These are phyloP conservation scores for Chrysomela aeneicollis DNA, from an alignment of 2,888 invertebrate species.

Conservation along the genomic window DNA sequence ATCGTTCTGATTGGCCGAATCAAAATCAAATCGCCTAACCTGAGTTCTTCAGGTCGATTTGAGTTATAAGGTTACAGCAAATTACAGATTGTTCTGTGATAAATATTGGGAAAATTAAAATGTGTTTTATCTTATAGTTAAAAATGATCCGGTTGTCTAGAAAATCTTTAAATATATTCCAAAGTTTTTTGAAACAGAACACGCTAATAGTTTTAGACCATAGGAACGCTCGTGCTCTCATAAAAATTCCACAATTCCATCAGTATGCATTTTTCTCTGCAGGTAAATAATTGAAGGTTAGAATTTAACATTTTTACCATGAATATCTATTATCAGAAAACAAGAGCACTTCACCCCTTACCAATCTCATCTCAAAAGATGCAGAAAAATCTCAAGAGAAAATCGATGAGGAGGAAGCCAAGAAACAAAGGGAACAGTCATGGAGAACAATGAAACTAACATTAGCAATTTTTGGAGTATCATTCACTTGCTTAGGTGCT, in stretches of 20 bases:
- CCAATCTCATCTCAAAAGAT: conserved; percentile 46
- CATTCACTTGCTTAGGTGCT: conserved; percentile 67
- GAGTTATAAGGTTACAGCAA: too few relatives aligned
- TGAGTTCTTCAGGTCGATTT: too few relatives aligned
- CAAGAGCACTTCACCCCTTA: conserved; percentile 45
- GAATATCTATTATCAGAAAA: conserved; percentile 20
- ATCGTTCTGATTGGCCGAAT: too few relatives aligned
- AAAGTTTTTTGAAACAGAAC: conserved; percentile 41
- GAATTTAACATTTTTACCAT: conserved; percentile 6
- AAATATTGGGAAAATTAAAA: conserved; percentile 1
- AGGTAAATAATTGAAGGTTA: conserved; percentile 35
- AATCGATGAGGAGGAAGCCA: conserved; percentile 48
- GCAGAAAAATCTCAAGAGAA: conserved; percentile 39
- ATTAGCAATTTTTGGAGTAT: conserved; percentile 66
- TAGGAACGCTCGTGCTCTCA: conserved; percentile 33
- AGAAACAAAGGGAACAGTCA: conserved; percentile 51
- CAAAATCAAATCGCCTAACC: too few relatives aligned
- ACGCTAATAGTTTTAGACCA: conserved; percentile 34
- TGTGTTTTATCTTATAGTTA: background rate
- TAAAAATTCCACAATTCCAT: conserved; percentile 38
- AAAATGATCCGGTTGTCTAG: conserved; percentile 45
- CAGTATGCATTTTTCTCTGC: conserved; percentile 31
- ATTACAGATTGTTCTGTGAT: too few relatives aligned
- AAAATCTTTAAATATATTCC: conserved; percentile 39
- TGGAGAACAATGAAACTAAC: conserved; percentile 58